Evolutionary conservation across 2,888 invertebrate species (phyloP).

Genomic region (Barypeithes pellucidus): DNA sequence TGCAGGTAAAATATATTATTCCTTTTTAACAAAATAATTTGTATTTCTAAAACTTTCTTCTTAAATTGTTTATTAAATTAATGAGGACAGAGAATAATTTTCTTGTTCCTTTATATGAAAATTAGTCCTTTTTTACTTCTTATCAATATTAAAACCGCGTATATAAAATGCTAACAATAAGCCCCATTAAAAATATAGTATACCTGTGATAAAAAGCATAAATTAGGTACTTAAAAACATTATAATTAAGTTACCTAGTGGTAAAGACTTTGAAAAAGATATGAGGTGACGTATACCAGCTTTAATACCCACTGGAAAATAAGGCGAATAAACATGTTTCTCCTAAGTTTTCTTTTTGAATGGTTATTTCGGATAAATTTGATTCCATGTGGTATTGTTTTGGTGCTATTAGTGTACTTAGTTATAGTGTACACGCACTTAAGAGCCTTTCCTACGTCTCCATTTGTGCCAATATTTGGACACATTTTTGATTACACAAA

Average conservation of each 20-base stretch:
- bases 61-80: no score
- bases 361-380: background rate
- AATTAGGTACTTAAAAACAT: background rate
- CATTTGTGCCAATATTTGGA: constrained; percentile 40
- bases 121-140: no score
- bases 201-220: background rate
- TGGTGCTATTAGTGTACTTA: background rate
- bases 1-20: no score
- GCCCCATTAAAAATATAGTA: background rate
- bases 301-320: background rate
- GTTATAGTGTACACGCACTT: constrained; percentile 22
- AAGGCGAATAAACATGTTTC: background rate
- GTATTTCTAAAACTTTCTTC: no score
- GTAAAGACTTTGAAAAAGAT: background rate
- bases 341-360: background rate
- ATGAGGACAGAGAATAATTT: background rate
- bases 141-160: no score
- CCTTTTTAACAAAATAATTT: no score
- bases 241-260: background rate
- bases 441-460: constrained; percentile 40
- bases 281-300: background rate
- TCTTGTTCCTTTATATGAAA: background rate
- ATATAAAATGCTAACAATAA: background rate
- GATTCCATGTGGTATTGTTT: background rate
- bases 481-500: constrained; percentile 44